Conservation (phyloP, 2,888 invertebrate genomes). For the Octonoba sinensis region DNA sequence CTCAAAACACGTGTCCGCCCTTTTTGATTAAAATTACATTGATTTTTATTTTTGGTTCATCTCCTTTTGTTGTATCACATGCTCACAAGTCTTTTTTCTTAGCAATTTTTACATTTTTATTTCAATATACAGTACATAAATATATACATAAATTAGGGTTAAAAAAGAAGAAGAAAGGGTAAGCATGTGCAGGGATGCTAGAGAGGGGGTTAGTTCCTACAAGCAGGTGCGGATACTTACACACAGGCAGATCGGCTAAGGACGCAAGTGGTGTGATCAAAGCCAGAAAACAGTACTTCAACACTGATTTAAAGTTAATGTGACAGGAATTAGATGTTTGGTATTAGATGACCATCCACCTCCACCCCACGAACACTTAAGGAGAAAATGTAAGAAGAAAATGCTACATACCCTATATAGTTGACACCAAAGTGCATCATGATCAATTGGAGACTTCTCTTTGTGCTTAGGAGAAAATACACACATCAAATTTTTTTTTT, state of each 20-base stretch:
- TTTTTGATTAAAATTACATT: no score
- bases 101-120: no score
- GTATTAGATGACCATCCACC: conserved; percentile 62
- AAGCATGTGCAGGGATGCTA: not conserved
- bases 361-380: conserved; percentile 41
- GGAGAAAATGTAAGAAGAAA: conserved; percentile 34
- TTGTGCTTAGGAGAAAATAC: conserved; percentile 60
- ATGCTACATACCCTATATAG: conserved; percentile 61
- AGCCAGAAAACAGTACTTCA: conserved; percentile 61
- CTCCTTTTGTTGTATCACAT: no score
- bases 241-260: conserved; percentile 16
- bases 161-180: not conserved
- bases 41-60: no score
- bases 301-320: conserved; percentile 54
- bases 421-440: conserved; percentile 63
- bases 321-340: conserved; percentile 40
- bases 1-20: no score
- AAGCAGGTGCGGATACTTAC: conserved; percentile 11
- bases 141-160: not conserved
- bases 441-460: conserved; percentile 61
- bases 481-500: conserved; percentile 17
- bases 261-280: conserved; percentile 26
- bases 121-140: no score
- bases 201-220: not conserved
- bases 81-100: no score